Evolutionary conservation across 2,888 invertebrate genomes (phyloP), one percentile per base, ranked within the genome.

Genomic region (Papilio protenor): DNA sequence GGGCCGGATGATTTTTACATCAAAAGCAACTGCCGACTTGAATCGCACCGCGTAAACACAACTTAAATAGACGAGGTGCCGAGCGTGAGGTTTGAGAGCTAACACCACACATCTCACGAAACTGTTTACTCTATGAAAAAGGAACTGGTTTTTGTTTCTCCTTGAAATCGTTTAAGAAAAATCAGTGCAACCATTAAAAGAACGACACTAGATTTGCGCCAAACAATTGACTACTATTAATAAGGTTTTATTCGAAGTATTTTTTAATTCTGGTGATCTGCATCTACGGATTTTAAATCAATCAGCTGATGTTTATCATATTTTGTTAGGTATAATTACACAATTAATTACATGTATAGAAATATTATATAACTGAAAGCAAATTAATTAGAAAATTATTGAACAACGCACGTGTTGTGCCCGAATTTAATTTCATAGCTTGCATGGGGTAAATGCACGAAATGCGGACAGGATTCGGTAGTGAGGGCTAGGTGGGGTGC

Each of bases 351-450:
- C 18, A 59, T 47, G 16, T 74, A 61, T 70, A 55, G 33, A 66
- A 77, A 66, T 76, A 40, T 40, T 40, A 40, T 40, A 21, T 75
- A 80, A 71, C 66, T 79, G 77, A 78, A 81, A 80, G 81, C 81
- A 83, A 82, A 84, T 83, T 83, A 84, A 84, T 84, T 81, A 82
- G 81, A 84, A 83, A 81, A 82, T 82, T 88, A 89, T 90, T 89
- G 87, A 84, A 83, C 82, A 84, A 82, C 84, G 82, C 83, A 87
- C 86, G 85, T 87, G 87, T 89, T 91, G 89, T 88, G 87, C 86
- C 85, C 88, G 89, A 92, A 92, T 92, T 92, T 90, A 92, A 92
- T 92, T 90, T 91, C 87, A 88, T 87, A 88, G 88, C 89, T 86
- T 84, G 84, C 84, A 84, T 86, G 23, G 57, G 12, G 12, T 59